Percentiles rank a stretch among this genome's conserved stretches.
phyloP scores from a whole-genome alignment of 1,140 invertebrate species.

The Microplitis mediator region DNA sequence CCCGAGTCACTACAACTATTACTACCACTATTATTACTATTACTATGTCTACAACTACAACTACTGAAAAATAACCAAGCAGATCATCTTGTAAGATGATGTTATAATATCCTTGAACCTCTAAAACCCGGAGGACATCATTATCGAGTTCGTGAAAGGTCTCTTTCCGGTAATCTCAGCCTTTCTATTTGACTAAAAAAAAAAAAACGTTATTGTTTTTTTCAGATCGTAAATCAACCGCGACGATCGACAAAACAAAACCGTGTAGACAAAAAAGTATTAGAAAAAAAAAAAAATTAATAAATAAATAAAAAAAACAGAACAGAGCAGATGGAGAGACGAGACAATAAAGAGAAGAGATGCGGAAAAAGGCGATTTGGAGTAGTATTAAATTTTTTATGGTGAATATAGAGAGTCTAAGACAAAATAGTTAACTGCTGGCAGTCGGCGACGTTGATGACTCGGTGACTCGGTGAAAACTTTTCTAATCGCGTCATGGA shows the following conservation, averaged over 20 bases:
- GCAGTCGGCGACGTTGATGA: too few species aligned
- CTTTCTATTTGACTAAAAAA: not conserved
- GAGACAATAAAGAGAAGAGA: not conserved
- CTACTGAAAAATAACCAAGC: too few species aligned
- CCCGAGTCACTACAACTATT: too few species aligned
- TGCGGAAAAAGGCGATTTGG: not conserved
- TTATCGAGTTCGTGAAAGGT: not conserved
- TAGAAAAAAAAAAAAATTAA: not conserved
- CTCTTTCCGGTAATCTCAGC: too few species aligned
- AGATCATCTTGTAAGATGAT: not conserved
- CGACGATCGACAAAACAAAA: conserved; percentile 1
- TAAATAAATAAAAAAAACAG: too few species aligned
- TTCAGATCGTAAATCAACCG: conserved; percentile 11
- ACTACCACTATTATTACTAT: too few species aligned
- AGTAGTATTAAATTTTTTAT: not conserved
- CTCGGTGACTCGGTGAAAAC: not conserved
- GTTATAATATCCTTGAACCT: not conserved
- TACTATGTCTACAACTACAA: too few species aligned
- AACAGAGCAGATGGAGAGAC: not conserved
- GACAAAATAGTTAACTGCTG: too few species aligned
- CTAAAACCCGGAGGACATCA: not conserved
- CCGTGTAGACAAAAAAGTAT: too few species aligned
- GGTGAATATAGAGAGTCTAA: not conserved
- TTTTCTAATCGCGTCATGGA: not conserved
- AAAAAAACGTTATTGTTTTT: not conserved